Evolutionary conservation across 2,797 vertebrate species (phyloP).

Genomic region (Australoheros facetus): DNA sequence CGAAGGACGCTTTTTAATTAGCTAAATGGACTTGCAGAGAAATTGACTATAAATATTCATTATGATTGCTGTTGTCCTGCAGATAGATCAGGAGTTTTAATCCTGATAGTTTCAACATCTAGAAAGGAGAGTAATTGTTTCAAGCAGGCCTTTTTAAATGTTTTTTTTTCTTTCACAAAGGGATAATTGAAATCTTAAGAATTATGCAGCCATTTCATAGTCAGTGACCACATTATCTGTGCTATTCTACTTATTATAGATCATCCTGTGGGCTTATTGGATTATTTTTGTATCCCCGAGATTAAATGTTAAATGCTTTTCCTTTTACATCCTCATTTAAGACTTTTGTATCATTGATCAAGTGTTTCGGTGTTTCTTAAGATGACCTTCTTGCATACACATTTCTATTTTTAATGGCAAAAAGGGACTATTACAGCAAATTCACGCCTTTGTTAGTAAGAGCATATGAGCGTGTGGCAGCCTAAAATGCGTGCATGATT

Average conservation of each 20-base stretch:
- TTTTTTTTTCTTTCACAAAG: background rate
- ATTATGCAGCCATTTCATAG: constrained; percentile 14
- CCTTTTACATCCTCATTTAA: background rate
- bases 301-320: background rate
- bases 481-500: background rate
- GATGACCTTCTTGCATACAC: background rate
- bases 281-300: background rate
- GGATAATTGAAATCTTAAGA: constrained; percentile 22
- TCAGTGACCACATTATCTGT: background rate
- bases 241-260: constrained; percentile 3
- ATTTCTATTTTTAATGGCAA: background rate
- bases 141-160: constrained; percentile 15
- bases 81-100: constrained; percentile 33
- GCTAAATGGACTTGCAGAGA: constrained; percentile 29
- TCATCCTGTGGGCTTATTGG: background rate
- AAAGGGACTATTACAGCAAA: background rate
- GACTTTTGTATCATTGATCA: background rate
- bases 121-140: constrained; percentile 32
- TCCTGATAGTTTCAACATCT: constrained; percentile 25
- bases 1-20: constrained; percentile 53
- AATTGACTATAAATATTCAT: constrained; percentile 50
- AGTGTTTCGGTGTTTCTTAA: background rate
- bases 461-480: background rate
- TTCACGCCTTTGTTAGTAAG: background rate
- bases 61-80: constrained; percentile 29